phyloP scores from a whole-genome alignment of 2,797 vertebrate species.

The Squalus acanthias region DNA sequence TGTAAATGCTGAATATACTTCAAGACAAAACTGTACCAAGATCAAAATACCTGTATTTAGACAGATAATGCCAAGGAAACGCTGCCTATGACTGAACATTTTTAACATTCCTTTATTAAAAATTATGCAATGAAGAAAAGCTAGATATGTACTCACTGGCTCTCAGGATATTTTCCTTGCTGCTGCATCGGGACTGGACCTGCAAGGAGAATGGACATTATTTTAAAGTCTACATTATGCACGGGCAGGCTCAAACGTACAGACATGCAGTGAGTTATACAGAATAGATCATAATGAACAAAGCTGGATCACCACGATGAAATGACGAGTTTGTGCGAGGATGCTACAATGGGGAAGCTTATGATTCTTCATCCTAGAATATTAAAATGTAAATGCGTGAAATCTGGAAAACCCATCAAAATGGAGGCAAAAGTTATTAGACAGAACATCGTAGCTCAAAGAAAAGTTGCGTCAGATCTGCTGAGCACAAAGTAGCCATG shows the following conservation, averaged over 20 bases:
- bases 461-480: slow-evolving; percentile 32
- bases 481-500: slow-evolving; percentile 36
- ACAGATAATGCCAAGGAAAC: not conserved
- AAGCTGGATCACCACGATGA: slow-evolving; percentile 45
- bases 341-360: slow-evolving; percentile 32
- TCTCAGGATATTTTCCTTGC: slow-evolving; percentile 98
- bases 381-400: slow-evolving; percentile 34
- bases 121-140: not conserved
- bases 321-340: slow-evolving; percentile 44
- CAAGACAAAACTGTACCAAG: not conserved
- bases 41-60: not conserved
- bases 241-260: not conserved
- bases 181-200: slow-evolving; percentile 98
- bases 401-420: slow-evolving; percentile 30
- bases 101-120: not conserved
- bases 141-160: slow-evolving; percentile 77
- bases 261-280: slow-evolving; percentile 39
- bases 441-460: slow-evolving; percentile 33
- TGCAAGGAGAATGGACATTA: slow-evolving; percentile 61
- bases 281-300: slow-evolving; percentile 42
- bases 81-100: not conserved
- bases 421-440: slow-evolving; percentile 37
- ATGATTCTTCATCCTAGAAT: slow-evolving; percentile 37
- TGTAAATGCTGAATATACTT: not conserved
- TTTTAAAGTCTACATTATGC: not conserved